Percentiles rank a stretch among this genome's conserved stretches.
Conservation (phyloP, 2,888 invertebrate genomes). For the Aquatica leii region DNA sequence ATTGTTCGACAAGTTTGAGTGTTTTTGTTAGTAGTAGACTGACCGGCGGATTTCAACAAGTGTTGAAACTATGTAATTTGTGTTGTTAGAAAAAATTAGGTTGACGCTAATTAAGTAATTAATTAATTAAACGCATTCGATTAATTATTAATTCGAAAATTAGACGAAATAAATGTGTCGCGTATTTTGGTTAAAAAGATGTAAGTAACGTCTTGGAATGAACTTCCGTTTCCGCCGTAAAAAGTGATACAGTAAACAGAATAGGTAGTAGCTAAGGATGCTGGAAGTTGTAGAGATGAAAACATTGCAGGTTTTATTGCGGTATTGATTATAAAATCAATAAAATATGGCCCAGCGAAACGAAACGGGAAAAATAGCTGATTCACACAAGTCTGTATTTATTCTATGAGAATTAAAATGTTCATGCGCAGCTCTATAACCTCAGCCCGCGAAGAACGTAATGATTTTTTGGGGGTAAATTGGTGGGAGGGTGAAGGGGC, state of each 20-base stretch:
- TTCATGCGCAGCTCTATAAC: conserved; percentile 56
- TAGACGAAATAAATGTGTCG: neutral
- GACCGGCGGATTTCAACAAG: too few species aligned
- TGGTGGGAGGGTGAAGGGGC: conserved; percentile 56
- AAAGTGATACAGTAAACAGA: conserved; percentile 37
- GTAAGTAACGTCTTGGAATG: conserved; percentile 21
- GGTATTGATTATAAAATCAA: conserved; percentile 65
- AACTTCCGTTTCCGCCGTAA: conserved; percentile 33
- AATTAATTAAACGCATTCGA: neutral
- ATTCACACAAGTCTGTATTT: conserved; percentile 58
- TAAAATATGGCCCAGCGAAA: conserved; percentile 61
- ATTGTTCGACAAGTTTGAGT: neutral
- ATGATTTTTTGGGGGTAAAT: conserved; percentile 88
- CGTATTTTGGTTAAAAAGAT: neutral
- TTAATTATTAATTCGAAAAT: conserved; percentile 6
- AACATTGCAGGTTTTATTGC: conserved; percentile 65
- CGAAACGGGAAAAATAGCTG: conserved; percentile 61
- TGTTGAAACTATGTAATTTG: too few species aligned
- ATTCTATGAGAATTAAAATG: conserved; percentile 61
- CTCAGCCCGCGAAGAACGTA: conserved; percentile 75
- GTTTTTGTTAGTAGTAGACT: neutral
- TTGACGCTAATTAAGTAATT: neutral
- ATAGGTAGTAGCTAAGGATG: conserved; percentile 51
- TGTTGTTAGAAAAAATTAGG: neutral
- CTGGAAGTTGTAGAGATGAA: conserved; percentile 61